phyloP scores from a whole-genome alignment of 2,797 vertebrate species.

The Pangasius sanitwongsei region DNA sequence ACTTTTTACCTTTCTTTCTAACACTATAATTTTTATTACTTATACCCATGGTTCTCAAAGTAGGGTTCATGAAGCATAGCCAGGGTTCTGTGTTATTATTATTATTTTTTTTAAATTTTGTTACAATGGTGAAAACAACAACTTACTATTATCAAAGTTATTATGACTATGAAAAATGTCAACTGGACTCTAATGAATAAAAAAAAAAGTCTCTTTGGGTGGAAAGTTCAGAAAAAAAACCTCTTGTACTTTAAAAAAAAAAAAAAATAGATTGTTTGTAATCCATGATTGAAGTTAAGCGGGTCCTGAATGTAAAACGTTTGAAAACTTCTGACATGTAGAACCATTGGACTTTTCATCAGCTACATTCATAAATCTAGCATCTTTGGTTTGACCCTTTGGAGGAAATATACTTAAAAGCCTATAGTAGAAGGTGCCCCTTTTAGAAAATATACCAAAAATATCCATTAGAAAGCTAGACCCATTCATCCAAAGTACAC shows the following conservation, averaged over 20 bases:
- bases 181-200: not conserved
- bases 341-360: not conserved
- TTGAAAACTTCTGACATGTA: not conserved
- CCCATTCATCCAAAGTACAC: not conserved
- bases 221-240: not conserved
- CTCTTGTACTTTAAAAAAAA: not conserved
- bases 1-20: not conserved
- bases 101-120: not conserved
- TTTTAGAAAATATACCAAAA: not conserved
- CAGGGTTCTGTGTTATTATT: too few species aligned
- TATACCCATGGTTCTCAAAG: not conserved
- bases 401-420: not conserved
- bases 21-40: not conserved
- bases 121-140: not conserved
- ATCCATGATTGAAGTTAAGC: not conserved
- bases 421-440: not conserved
- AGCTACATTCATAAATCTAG: not conserved
- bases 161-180: not conserved
- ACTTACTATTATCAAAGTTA: not conserved
- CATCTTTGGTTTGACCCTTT: not conserved
- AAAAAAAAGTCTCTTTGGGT: not conserved
- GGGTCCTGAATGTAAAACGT: too few species aligned
- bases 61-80: not conserved
- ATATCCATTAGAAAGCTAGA: not conserved
- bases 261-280: not conserved